These are phyloP conservation scores for Autographa gamma DNA, from an alignment of 2,888 invertebrate species.

Conservation along the genomic window DNA sequence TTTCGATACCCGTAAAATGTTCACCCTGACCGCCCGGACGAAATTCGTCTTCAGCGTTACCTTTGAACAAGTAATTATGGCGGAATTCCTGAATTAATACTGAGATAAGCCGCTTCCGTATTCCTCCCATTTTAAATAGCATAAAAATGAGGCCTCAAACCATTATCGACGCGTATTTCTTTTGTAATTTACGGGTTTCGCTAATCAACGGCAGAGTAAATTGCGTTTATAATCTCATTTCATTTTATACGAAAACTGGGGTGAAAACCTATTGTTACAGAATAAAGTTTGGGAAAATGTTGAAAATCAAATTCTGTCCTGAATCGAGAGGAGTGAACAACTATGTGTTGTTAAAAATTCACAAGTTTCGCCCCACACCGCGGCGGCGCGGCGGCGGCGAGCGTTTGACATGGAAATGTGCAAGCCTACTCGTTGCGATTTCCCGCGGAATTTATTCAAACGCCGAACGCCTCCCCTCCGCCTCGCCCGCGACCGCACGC, in stretches of 20 bases:
- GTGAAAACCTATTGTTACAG: slow-evolving; percentile 35
- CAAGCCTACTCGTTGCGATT: slow-evolving; percentile 75
- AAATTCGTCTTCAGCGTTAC: slow-evolving; percentile 76
- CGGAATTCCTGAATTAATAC: slow-evolving; percentile 85
- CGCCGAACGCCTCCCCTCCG: slow-evolving; percentile 58
- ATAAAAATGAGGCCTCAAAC: slow-evolving; percentile 59
- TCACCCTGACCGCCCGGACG: slow-evolving; percentile 68
- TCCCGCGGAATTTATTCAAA: slow-evolving; percentile 80
- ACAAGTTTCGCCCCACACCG: slow-evolving; percentile 65
- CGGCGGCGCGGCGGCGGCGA: slow-evolving; percentile 63
- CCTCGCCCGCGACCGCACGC: slow-evolving; percentile 63
- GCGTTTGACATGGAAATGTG: slow-evolving; percentile 87
- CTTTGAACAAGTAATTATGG: slow-evolving; percentile 87
- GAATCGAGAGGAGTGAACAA: slow-evolving; percentile 59
- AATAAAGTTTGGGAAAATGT: slow-evolving; percentile 45
- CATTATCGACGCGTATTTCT: slow-evolving; percentile 68
- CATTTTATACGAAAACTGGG: slow-evolving; percentile 40
- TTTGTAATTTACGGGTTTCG: slow-evolving; percentile 65
- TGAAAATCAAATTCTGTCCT: slow-evolving; percentile 53
- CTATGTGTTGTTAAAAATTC: slow-evolving; percentile 80
- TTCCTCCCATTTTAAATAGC: slow-evolving; percentile 57
- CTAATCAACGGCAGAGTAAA: slow-evolving; percentile 60
- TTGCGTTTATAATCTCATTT: slow-evolving; percentile 54
- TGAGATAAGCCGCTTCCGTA: slow-evolving; percentile 76
- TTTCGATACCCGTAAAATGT: slow-evolving; percentile 64